These are phyloP conservation scores for Apamea epomidion DNA, from an alignment of 2,888 invertebrate species.

Conservation along the genomic window DNA sequence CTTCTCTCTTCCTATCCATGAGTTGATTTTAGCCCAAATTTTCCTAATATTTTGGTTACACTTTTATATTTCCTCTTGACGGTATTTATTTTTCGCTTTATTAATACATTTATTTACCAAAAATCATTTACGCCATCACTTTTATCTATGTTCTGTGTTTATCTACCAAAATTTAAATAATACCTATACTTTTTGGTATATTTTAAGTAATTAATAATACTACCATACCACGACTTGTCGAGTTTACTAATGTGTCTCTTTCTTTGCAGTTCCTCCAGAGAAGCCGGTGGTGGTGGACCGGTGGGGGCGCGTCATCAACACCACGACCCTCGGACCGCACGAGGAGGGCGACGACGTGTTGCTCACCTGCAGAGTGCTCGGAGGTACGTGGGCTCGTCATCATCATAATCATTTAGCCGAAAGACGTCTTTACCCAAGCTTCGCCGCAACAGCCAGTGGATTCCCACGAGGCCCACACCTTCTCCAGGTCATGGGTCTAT, in stretches of 20 bases:
- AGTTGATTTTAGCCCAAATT: no score
- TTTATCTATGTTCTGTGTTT: background rate
- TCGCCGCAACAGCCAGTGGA: no score
- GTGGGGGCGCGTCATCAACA: constrained; percentile 95
- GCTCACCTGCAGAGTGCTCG: constrained; percentile 96
- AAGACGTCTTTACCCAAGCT: background rate
- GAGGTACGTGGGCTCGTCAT: constrained; percentile 87
- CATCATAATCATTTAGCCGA: background rate
- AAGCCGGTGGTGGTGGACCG: constrained; percentile 96
- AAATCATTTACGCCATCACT: background rate
- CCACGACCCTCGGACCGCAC: constrained; percentile 95
- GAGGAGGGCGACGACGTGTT: constrained; percentile 96
- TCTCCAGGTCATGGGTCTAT: background rate
- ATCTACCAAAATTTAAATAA: background rate
- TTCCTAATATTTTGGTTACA: no score
- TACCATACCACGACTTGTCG: background rate
- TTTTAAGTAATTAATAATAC: background rate
- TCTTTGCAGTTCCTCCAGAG: constrained; percentile 95
- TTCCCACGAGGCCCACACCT: background rate
- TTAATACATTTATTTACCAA: no score
- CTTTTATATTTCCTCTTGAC: no score
- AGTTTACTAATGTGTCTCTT: constrained; percentile 12
- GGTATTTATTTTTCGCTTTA: no score
- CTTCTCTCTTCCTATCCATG: no score
- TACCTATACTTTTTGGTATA: background rate